Base-by-base conservation (phyloP, 2,797 vertebrate genomes). In the Decapterus maruadsi region DNA sequence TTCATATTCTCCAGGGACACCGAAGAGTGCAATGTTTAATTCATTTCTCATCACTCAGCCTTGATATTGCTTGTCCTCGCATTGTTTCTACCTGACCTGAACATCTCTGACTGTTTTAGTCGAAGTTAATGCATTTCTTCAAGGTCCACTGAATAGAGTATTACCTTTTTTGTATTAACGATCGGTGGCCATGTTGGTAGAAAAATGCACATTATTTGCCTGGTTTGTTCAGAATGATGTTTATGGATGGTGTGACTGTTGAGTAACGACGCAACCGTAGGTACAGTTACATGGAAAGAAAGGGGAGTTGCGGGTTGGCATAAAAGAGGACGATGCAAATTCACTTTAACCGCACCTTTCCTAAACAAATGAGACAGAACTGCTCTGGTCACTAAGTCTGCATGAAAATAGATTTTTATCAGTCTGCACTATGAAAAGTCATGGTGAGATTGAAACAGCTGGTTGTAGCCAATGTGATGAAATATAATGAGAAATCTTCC, bases 31-130 rank as follows among this genome's bases (percentile, higher is more conserved):
- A 42, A 53, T 81, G 75, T 83, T 86, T 80, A 77, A 80, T 87
- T 89, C 20, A 80, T 87, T 87, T 75, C 56, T 72, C 76, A 64
- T 67, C 69, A 71, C 26, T 70, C 55, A 82, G 45, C 83, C 71
- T 75, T 72, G 56, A 77, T 77, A 79, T 66, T 76, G 77, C 19
- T 78, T 76, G 72, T 77, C 34, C 70, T 64, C 66, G 46, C 62
- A 54, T 67, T 58, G 51, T 80, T 87, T 77, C 54, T 61, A 48
- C 46, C 73, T 77, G 53, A 75, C 67, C 61, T 56, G 8, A 78
- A 75, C 56, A 61, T 78, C 58, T 80, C 46, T 31, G 9, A 56
- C 26, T 53, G 66, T 68, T 78, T 86, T 70, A 56, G 40, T 72
- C 46, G 59, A 71, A 68, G 50, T 72, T 72, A 82, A 83, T 80